Base-by-base conservation (phyloP, 1,140 invertebrate species). In the Subanguina moxae region DNA sequence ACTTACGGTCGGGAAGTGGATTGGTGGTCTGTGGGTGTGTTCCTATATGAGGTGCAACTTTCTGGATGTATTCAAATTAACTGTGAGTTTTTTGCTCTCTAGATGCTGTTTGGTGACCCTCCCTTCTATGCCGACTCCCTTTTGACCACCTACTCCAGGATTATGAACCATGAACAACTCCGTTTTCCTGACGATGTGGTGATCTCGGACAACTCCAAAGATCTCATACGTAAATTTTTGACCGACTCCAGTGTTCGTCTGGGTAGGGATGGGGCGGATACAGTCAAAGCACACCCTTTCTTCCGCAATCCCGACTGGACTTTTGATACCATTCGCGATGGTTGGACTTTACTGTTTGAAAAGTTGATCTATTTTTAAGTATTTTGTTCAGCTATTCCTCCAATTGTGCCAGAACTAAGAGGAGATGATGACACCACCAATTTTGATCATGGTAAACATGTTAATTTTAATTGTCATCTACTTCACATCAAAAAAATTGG, bases 11-110 rank as follows among this genome's bases (percentile, higher is more conserved):
- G 91, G 43, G 94, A 98, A 84, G 97, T 95, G 84, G 96, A 99
- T 85, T 99, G 93, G 92, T 99, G 96, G 96, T 94, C 92, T 17
- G 94, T 98, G 17, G 95, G 95, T 46, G 94, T 98, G 61, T 94
- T 98, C 84, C 86, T 98, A 0, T 98, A 95, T 84, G 95, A 98
- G 32, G 32, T 38, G n/a, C n/a, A n/a, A n/a, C n/a, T n/a, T n/a
- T n/a, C n/a, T n/a, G n/a, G n/a, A 38, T 38, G 32, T 38, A n/a
- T 38, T 3, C 32, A 38, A 11, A 11, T 38, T 38, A 38, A 3
- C 11, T 38, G 3, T 38, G 32, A 5, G 32, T 3, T 38, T 38
- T 38, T 38, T 38, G 11, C 32, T 38, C 32, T 38, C 11, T 11
- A 38, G 86, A 97, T 99, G 93, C 86, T 97, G 8, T 90, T 95